phyloP scores from a whole-genome alignment of 1,140 invertebrate species.

The Venustaconcha ellipsiformis region DNA sequence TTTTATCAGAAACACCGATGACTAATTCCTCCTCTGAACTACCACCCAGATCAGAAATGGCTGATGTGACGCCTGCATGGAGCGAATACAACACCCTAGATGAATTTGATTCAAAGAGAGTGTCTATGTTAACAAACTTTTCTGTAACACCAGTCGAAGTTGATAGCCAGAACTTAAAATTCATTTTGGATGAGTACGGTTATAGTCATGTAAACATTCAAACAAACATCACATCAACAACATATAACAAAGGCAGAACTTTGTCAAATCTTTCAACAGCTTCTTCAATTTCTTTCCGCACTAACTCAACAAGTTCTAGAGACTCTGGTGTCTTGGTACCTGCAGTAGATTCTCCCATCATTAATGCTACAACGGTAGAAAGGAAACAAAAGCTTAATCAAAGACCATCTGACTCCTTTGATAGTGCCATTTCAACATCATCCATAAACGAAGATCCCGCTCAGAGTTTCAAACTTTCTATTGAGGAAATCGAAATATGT shows the following conservation, averaged over 20 bases:
- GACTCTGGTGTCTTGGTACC: slow-evolving; percentile 31
- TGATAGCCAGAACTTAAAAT: background rate
- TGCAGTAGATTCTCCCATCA: slow-evolving; percentile 6
- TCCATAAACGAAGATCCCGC: slow-evolving; percentile 19
- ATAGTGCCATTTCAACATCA: slow-evolving; percentile 43
- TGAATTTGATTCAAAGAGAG: too few species aligned
- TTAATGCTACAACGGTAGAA: background rate
- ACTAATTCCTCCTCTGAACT: too few species aligned
- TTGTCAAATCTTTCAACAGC: slow-evolving; percentile 21
- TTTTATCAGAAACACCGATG: too few species aligned
- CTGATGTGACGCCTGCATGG: too few species aligned
- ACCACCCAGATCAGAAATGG: too few species aligned
- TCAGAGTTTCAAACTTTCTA: slow-evolving; percentile 5
- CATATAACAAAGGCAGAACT: slow-evolving; percentile 10
- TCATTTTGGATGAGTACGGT: slow-evolving; percentile 24
- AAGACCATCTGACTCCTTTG: slow-evolving; percentile 41
- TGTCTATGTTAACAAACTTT: too few species aligned
- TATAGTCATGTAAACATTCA: slow-evolving; percentile 31
- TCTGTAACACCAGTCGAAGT: too few species aligned
- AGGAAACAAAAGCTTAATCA: slow-evolving; percentile 7
- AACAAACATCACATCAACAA: slow-evolving; percentile 1
- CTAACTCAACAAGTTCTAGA: slow-evolving; percentile 30
- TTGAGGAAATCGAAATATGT: slow-evolving; percentile 16
- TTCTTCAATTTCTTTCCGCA: slow-evolving; percentile 21
- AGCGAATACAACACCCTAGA: too few species aligned